Base-by-base conservation (phyloP, 2,113 vertebrate genomes). In the Siphamia tubifer region DNA sequence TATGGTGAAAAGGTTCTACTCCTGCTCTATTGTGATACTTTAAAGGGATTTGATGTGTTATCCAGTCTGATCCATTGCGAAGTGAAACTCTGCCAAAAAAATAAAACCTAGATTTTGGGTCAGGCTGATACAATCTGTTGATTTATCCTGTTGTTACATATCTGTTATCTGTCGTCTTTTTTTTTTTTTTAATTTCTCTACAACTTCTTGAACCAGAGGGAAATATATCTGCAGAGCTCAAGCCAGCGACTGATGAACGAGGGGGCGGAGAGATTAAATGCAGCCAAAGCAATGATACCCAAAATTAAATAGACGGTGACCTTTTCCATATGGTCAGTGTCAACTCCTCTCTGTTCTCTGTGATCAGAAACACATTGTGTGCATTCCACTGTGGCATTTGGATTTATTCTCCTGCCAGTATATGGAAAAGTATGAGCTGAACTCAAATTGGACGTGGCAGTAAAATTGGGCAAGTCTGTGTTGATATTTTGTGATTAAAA, bases 301-400 rank as follows among this genome's bases (percentile, higher is more conserved):
- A 19, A 51, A 62, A 69, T 47, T 16, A 52, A 74, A 68, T 47
- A 24, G 24, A 16, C 27, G n/a, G 28, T 49, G 61, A 74, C 64
- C 56, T 62, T 79, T 66, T 30, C 72, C 61, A 35, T 64, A 6
- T 44, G 63, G 34, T 56, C 16, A 15, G 63, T 45, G 43, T 68
- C 54, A 60, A 42, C 32, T 15, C 57, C 34, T 45, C 25, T 60
- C 45, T 20, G 11, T 39, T 42, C 32, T 19, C 58, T 20, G 20
- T 51, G 51, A 65, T 65, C 31, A 51, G 11, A 69, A 72, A 68
- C 58, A 73, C 38, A 64, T 39, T 38, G 58, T 39, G 67, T 4
- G 3, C 19, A 9, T 57, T 69, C 51, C 52, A 20, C 39, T 9
- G 40, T 49, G 63, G 31, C 38, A 51, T 64, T 53, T 60, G 31